phyloP scores from a whole-genome alignment of 2,888 invertebrate species.

The Automeris io region DNA sequence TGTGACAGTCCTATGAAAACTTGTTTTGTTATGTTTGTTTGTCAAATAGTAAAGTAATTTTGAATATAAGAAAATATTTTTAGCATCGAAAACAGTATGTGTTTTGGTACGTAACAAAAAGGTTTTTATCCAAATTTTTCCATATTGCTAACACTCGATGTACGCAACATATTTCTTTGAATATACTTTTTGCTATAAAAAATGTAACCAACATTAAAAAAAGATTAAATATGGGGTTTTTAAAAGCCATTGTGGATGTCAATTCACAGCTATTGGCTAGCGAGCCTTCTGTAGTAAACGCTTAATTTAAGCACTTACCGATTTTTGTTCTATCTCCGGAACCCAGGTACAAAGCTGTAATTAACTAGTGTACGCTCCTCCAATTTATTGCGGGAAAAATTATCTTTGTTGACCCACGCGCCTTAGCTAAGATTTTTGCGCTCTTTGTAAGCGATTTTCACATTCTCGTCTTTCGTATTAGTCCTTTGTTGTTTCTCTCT shows the following conservation, averaged over 20 bases:
- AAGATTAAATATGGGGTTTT: too few relatives aligned
- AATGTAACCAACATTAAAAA: too few relatives aligned
- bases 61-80: too few relatives aligned
- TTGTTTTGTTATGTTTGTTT: too few relatives aligned
- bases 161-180: too few relatives aligned
- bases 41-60: too few relatives aligned
- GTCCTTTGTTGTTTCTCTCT: slow-evolving; percentile 23
- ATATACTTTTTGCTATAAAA: too few relatives aligned
- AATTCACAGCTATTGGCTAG: not conserved
- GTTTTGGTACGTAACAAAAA: too few relatives aligned
- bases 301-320: slow-evolving; percentile 14
- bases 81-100: too few relatives aligned
- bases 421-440: slow-evolving; percentile 42
- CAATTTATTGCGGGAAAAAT: slow-evolving; percentile 59
- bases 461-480: slow-evolving; percentile 20
- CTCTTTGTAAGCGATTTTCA: slow-evolving; percentile 43
- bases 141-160: too few relatives aligned
- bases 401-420: slow-evolving; percentile 67
- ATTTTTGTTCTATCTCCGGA: slow-evolving; percentile 38
- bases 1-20: too few relatives aligned
- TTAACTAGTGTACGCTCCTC: slow-evolving; percentile 42
- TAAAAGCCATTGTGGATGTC: not conserved
- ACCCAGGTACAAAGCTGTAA: slow-evolving; percentile 29
- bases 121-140: too few relatives aligned
- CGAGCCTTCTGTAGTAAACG: slow-evolving; percentile 2